Base-by-base conservation (phyloP, 2,888 invertebrate species). In the Poecilus cupreus region DNA sequence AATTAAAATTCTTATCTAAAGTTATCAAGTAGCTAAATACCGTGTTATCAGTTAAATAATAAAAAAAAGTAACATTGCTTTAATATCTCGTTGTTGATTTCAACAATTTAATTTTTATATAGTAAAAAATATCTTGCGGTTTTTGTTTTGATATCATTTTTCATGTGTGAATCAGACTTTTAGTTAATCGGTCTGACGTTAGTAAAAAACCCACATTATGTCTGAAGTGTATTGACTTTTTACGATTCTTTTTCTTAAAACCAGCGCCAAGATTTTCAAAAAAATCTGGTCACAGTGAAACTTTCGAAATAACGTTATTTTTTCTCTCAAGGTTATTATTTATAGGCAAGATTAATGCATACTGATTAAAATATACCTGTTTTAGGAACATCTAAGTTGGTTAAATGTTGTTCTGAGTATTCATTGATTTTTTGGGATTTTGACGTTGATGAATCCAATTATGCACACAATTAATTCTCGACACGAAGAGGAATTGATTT, bases 371-470 rank as follows among this genome's bases (percentile, higher is more conserved):
- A 37, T 68, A 39, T 68, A 37, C 39, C 37, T 68, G 64, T 68
- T 68, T 68, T 37, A 10, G 18, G 32, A 37, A 64, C 18, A 32
- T 37, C 37, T 18, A 24, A 32, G 3, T 4, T 46, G 8, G 26
- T 60, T 22, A 26, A 68, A 68, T 68, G 64, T 4, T 68, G 24
- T n/a, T 10, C 2, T 51, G 3, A 0, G 8, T 18, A 51, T 51
- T 51, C 37, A 68, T 68, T 68, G 64, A 68, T 68, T 68, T 68
- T 37, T 32, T n/a, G 18, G 16, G n/a, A 68, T 68, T 64, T 64
- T n/a, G 51, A 51, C 51, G 13, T 13, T 10, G 37, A 37, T 1
- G 20, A 54, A 20, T n/a, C 16, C 13, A 46, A 46, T 46, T 46
- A 57, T 24, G 60, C 26, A 26, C 24, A 43, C n/a, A 60, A 24